Percentiles rank a stretch among this genome's conserved stretches.
Evolutionary conservation across 2,888 invertebrate genomes (phyloP).

Genomic region (Taenaris catops): DNA sequence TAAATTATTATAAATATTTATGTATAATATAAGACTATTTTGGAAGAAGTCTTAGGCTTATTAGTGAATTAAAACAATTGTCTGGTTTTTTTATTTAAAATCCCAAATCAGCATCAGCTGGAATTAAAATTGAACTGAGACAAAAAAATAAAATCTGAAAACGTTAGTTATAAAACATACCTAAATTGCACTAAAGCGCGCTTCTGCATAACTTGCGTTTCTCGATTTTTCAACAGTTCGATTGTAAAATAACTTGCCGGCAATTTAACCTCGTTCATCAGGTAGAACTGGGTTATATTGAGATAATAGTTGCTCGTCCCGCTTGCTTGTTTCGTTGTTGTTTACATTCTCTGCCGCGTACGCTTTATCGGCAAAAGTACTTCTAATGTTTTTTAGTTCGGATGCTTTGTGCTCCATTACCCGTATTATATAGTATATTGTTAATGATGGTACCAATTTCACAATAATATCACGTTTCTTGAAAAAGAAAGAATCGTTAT

Average conservation of each 20-base stretch:
- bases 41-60: too few relatives aligned
- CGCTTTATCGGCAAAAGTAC: conserved; percentile 41
- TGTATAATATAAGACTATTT: too few relatives aligned
- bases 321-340: conserved; percentile 46
- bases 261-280: conserved; percentile 43
- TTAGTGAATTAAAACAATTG: too few relatives aligned
- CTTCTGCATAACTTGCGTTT: conserved; percentile 14
- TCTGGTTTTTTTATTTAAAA: too few relatives aligned
- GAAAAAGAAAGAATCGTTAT: too few relatives aligned
- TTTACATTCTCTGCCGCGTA: conserved; percentile 43
- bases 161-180: too few relatives aligned
- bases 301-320: conserved; percentile 45
- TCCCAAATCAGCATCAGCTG: too few relatives aligned
- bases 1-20: too few relatives aligned
- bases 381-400: conserved; percentile 29
- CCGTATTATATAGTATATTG: conserved; percentile 2
- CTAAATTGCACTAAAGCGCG: conserved; percentile 6
- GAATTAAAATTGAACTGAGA: too few relatives aligned
- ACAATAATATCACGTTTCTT: too few relatives aligned
- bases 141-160: too few relatives aligned
- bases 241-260: conserved; percentile 40
- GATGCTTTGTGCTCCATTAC: conserved; percentile 18
- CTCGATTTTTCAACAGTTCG: conserved; percentile 25
- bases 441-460: too few relatives aligned
- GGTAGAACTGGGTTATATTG: conserved; percentile 53